A percentile compares a stretch with the other conserved stretches of the same genome.
phyloP scores from a whole-genome alignment of 2,888 invertebrate species.

The Ellobium chinense region DNA sequence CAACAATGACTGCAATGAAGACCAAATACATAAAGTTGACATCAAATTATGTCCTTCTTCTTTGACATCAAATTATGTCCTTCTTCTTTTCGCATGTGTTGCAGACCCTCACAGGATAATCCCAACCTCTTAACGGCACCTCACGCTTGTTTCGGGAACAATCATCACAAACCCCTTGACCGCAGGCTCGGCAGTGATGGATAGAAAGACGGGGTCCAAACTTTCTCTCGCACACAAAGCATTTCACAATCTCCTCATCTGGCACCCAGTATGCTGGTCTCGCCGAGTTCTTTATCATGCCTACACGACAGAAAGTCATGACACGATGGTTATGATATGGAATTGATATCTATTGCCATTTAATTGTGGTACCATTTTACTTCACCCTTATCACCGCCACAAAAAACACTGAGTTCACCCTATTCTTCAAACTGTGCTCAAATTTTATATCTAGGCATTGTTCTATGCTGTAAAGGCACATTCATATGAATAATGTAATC shows the following conservation, averaged over 20 bases:
- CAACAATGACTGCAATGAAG: no score
- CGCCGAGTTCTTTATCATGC: conserved; percentile 85
- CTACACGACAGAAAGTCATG: conserved; percentile 59
- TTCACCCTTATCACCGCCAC: no score
- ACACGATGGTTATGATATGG: no score
- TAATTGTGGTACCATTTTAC: no score
- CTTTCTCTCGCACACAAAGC: conserved; percentile 83
- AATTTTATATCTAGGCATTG: no score
- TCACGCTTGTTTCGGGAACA: conserved; percentile 78
- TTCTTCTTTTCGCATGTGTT: conserved; percentile 74
- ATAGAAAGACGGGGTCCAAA: conserved; percentile 81
- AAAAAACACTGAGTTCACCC: no score
- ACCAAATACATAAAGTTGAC: no score
- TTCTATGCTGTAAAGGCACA: no score
- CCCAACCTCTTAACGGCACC: conserved; percentile 81
- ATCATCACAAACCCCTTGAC: conserved; percentile 85
- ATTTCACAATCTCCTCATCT: conserved; percentile 85
- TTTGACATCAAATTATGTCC: conserved; percentile 49
- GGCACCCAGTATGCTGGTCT: conserved; percentile 90
- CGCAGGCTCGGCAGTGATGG: conserved; percentile 87
- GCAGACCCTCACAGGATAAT: conserved; percentile 81
- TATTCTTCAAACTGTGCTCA: no score
- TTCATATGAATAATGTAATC: no score
- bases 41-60: no score
- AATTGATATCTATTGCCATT: no score